Evolutionary conservation across 2,113 vertebrate species (phyloP), one percentile per base, ranked within the genome.

Genomic region (Tupaia chinensis): DNA sequence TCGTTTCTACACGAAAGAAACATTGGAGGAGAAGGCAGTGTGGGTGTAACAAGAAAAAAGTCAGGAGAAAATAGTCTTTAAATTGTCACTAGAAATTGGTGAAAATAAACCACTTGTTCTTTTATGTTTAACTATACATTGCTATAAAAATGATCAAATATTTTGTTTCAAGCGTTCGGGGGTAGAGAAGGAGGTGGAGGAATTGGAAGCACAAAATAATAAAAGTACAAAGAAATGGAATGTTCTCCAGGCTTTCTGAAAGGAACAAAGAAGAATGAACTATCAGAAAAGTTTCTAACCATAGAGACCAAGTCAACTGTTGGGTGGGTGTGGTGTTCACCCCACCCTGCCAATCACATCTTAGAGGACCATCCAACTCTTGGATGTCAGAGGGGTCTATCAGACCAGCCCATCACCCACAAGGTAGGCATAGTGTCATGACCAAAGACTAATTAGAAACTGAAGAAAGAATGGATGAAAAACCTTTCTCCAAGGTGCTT

Each of bases 51-150:
- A 96, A 93, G 81, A 81, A 97, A 96, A 96, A 97, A 94, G 61
- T 19, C 93, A 32, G 83, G 83, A 91, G 94, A 97, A 97, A 97
- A 97, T 93, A 96, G 93, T 97, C 89, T 97, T 97, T 95, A 97
- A 96, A 93, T 94, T 97, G 95, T 97, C 97, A 96, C 23, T 90
- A 74, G 80, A 86, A 94, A 91, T 79, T 94, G 89, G 88, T 89
- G 87, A 96, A 97, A 96, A 95, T 92, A 93, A 81, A 68, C 44
- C 53, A 87, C 89, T 96, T 97, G 29, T 96, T 96, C 80, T 91
- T 96, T 97, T 88, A 83, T 96, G 58, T 94, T 97, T 97, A 89
- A 96, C 82, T 94, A 93, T 95, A 93, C n/a, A 81, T 19, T 82
- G 72, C 73, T 89, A 79, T 90, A 96, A 95, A 93, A 95, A 94